phyloP scores from a whole-genome alignment of 2,888 invertebrate species.

The Panorpa germanica region DNA sequence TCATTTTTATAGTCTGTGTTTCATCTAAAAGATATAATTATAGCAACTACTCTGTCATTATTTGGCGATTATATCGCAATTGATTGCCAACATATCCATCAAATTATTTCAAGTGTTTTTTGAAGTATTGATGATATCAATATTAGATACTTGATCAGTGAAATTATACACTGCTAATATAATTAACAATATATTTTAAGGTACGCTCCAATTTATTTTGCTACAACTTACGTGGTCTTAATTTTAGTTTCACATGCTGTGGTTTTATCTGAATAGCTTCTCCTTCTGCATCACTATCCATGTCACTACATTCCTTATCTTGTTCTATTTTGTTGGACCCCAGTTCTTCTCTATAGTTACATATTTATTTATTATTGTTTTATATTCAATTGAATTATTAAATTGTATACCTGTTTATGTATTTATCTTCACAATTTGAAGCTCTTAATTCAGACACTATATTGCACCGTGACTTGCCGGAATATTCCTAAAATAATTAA shows the following conservation, averaged over 20 bases:
- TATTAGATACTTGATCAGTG: no score
- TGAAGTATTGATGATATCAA: no score
- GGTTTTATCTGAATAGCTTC: conserved; percentile 45
- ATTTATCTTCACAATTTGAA: no score
- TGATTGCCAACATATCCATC: no score
- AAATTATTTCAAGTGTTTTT: no score
- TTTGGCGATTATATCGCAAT: background rate
- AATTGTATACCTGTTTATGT: no score
- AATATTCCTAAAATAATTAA: no score
- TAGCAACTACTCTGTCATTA: conserved; percentile 1
- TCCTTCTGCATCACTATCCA: conserved; percentile 23
- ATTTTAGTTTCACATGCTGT: conserved; percentile 34
- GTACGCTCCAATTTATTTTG: conserved; percentile 6
- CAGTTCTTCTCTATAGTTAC: no score
- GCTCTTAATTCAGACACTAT: no score
- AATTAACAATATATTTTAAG: conserved; percentile 1
- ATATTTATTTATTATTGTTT: no score
- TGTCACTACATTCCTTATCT: conserved; percentile 30
- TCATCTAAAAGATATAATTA: conserved; percentile 26
- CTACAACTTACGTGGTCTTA: conserved; percentile 35
- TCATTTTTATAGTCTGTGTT: conserved; percentile 36
- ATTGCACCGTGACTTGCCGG: no score
- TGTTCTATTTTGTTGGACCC: no score
- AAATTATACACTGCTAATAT: conserved; percentile 1
- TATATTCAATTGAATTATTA: conserved; percentile 19